These are phyloP conservation scores for Mastomys natalensis DNA, from an alignment of 2,113 vertebrate genomes.

Conservation along the genomic window DNA sequence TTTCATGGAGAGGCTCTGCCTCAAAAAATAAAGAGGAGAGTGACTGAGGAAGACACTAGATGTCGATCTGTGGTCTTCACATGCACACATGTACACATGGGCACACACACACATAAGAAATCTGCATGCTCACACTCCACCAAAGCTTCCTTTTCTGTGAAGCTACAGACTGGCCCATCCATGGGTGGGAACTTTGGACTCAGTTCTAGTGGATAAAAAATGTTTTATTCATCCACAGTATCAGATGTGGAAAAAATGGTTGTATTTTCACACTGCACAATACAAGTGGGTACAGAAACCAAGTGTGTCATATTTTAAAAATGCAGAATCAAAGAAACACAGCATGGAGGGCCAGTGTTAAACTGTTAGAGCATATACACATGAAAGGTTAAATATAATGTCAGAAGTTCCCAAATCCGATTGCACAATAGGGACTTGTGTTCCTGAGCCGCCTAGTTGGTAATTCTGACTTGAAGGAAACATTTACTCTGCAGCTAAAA, in stretches of 20 bases:
- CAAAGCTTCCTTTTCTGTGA: not conserved
- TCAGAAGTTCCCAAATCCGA: constrained; percentile 60
- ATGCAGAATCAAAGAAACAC: constrained; percentile 67
- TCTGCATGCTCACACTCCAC: not conserved
- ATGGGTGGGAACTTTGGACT: constrained; percentile 2
- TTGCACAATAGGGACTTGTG: constrained; percentile 73
- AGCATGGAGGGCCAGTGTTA: constrained; percentile 39
- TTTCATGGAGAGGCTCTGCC: not conserved
- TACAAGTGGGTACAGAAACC: constrained; percentile 29
- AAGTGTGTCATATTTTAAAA: constrained; percentile 69
- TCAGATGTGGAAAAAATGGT: constrained; percentile 28
- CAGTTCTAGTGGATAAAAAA: constrained; percentile 39
- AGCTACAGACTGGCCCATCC: not conserved
- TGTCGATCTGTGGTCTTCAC: not conserved
- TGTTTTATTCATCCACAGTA: not conserved
- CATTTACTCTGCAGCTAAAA: constrained; percentile 77
- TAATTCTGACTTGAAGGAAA: constrained; percentile 73
- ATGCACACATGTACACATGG: not conserved
- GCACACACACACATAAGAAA: not conserved
- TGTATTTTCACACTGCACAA: constrained; percentile 39
- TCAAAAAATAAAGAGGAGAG: not conserved
- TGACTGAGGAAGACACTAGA: not conserved
- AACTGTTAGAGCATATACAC: constrained; percentile 48
- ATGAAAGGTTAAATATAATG: constrained; percentile 76
- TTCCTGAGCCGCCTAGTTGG: constrained; percentile 59